Conservation (phyloP, 2,797 vertebrate species). For the Pangasius macronema region DNA sequence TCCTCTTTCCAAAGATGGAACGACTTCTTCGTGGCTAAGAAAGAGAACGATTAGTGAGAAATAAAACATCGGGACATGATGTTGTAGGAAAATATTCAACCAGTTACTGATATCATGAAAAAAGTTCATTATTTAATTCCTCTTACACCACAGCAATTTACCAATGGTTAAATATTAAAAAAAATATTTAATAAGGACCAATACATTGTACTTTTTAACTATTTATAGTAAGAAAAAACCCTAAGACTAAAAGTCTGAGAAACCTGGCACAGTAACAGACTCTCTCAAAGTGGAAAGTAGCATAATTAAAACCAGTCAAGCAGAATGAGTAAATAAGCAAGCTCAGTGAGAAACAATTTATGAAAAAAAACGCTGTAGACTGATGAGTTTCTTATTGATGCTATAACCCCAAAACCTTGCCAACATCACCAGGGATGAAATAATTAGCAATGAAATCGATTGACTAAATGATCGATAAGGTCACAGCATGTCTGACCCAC, state of each 20-base stretch:
- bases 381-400: slow-evolving; percentile 25
- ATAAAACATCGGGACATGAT: background rate
- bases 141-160: background rate
- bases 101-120: background rate
- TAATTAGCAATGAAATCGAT: background rate
- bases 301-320: background rate
- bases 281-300: background rate
- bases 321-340: background rate
- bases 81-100: background rate
- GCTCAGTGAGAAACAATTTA: background rate
- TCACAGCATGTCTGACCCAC: background rate
- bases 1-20: slow-evolving; percentile 80
- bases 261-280: background rate
- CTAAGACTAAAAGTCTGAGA: background rate
- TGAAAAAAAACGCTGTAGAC: too few relatives aligned
- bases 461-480: background rate
- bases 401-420: background rate
- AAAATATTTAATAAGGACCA: background rate
- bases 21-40: slow-evolving; percentile 76
- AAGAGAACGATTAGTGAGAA: background rate
- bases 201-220: background rate
- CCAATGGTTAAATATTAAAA: background rate
- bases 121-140: background rate
- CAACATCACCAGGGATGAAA: background rate
- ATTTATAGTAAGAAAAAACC: background rate